These are phyloP conservation scores for Cheilosia soror DNA, from an alignment of 2,888 invertebrate species.

Conservation along the genomic window DNA sequence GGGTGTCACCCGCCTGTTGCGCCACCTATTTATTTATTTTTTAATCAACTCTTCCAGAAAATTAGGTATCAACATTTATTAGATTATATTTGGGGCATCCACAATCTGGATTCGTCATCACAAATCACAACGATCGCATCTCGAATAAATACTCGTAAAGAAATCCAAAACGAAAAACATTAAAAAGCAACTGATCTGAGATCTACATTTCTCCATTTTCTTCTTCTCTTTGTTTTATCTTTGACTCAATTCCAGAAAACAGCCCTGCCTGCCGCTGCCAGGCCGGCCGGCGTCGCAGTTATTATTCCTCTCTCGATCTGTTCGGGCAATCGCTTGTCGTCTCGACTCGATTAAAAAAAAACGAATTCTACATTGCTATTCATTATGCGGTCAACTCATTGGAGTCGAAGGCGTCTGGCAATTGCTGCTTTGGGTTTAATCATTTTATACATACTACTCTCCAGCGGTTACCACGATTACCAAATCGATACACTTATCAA, in stretches of 20 bases:
- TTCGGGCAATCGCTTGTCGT: constrained; percentile 9
- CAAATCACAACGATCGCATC: too few species aligned
- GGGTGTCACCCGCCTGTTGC: too few species aligned
- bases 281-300: constrained; percentile 30
- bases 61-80: too few species aligned
- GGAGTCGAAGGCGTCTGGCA: constrained; percentile 56
- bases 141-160: too few species aligned
- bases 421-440: constrained; percentile 29
- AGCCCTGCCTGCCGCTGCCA: not conserved
- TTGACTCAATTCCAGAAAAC: constrained; percentile 19
- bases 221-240: not conserved
- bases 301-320: constrained; percentile 28
- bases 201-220: not conserved
- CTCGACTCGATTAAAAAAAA: not conserved
- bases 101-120: too few species aligned
- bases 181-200: too few species aligned
- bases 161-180: too few species aligned
- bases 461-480: constrained; percentile 82
- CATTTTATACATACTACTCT: constrained; percentile 79
- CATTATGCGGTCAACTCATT: constrained; percentile 56
- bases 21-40: too few species aligned
- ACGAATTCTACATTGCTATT: not conserved
- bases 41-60: too few species aligned
- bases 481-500: constrained; percentile 84
- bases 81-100: too few species aligned